phyloP scores from a whole-genome alignment of 2,113 vertebrate genomes.

The Heterotilapia buettikoferi region DNA sequence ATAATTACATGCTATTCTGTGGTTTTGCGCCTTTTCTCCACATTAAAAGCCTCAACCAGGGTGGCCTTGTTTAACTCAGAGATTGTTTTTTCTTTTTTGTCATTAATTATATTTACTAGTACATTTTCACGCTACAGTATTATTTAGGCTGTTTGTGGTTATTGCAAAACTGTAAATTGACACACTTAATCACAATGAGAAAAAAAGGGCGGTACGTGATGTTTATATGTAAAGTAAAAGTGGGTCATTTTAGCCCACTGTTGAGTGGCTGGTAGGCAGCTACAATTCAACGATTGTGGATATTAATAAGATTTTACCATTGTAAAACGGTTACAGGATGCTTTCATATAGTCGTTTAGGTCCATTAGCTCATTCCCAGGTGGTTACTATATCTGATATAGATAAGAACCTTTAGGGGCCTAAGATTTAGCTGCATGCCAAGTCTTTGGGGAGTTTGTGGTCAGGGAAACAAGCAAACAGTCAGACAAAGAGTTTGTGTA shows the following conservation, averaged over 20 bases:
- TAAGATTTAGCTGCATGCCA: neutral
- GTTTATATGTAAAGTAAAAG: neutral
- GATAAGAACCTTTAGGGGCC: neutral
- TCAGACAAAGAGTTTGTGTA: neutral
- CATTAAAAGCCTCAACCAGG: neutral
- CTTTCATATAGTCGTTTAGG: neutral
- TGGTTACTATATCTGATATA: accelerated
- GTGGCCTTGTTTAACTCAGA: neutral
- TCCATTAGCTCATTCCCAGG: neutral
- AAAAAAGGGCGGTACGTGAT: neutral
- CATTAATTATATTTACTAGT: neutral
- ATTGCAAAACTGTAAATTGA: neutral
- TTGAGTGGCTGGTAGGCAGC: neutral
- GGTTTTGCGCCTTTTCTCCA: neutral
- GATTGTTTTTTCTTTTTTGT: neutral
- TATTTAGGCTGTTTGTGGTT: neutral
- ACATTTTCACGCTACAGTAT: neutral
- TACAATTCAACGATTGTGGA: neutral
- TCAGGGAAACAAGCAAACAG: neutral
- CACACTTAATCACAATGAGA: neutral
- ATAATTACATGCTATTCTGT: neutral
- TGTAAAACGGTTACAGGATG: neutral
- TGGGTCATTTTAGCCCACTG: neutral
- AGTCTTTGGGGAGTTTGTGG: neutral
- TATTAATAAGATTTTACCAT: neutral